Evolutionary conservation across 1,140 invertebrate genomes (phyloP), one percentile per base, ranked within the genome.

Genomic region (Cardiocondyla obscurior): DNA sequence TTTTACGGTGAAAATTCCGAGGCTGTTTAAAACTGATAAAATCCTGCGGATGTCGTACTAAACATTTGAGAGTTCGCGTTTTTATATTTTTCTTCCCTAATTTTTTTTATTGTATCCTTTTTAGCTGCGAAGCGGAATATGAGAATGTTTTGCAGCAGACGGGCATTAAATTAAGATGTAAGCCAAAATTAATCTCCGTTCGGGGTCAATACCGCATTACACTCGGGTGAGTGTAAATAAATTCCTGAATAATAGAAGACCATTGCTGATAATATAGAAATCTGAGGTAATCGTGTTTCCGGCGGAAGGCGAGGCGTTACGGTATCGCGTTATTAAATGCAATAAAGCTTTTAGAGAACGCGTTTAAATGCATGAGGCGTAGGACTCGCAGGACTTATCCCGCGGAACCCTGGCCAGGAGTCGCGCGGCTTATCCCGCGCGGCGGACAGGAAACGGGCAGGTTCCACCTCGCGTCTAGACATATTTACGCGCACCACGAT

Each of bases 341-440:
- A 84, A 90, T 84, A 84, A 83, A 83, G 83, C 89, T 92, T 89
- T 87, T 86, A 89, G 86, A 76, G 77, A 58, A 55, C 84, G 79
- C 89, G 86, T 92, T 92, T 92, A 92, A 92, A 92, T 91, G 91
- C 91, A 92, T 91, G 89, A 90, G 73, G 87, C 85, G 89, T 84
- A 62, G 65, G 22, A 69, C 51, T 64, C 72, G 46, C 28, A 65
- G 30, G 62, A 69, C 82, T 79, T 67, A 79, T 67, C 82, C 82
- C 73, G 58, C 81, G 81, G 58, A 77, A 79, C 62, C 62, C 72
- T 42, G 51, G 53, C 65, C 64, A 69, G 49, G 57, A 73, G 58
- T 73, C 65, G 49, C 65, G 30, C 42, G 60, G 73, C 81, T 87
- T 87, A 87, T 83, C 85, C 65, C 30, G 72, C 69, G 70, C 67